A percentile compares a stretch with the other conserved stretches of the same genome.
phyloP scores from a whole-genome alignment of 2,888 invertebrate species.

The Timema cristinae region DNA sequence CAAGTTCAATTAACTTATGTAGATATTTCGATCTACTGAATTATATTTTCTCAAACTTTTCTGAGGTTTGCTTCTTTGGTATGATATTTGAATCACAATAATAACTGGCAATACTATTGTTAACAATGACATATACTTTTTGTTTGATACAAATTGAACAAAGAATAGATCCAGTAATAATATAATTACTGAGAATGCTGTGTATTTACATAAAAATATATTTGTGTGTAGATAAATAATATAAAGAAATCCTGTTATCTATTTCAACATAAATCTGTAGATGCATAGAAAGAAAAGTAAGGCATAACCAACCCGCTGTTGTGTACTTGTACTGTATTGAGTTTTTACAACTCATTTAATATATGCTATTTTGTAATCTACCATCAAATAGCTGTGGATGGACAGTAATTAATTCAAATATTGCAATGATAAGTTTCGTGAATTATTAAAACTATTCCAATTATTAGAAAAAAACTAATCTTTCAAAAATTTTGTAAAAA shows the following conservation, averaged over 20 bases:
- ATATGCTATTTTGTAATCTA: too few relatives aligned
- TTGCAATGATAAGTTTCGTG: too few relatives aligned
- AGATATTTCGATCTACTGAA: too few relatives aligned
- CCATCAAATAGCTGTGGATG: too few relatives aligned
- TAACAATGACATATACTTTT: slow-evolving; percentile 24
- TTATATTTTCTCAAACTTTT: neutral
- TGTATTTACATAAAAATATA: slow-evolving; percentile 27
- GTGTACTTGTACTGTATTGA: slow-evolving; percentile 27
- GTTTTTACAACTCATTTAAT: too few relatives aligned
- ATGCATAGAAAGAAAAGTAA: slow-evolving; percentile 24
- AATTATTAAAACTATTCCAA: too few relatives aligned
- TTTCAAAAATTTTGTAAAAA: too few relatives aligned
- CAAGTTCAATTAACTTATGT: too few relatives aligned
- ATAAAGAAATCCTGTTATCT: slow-evolving; percentile 25
- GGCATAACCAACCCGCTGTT: slow-evolving; percentile 32
- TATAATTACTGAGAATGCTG: slow-evolving; percentile 21
- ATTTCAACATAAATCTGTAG: slow-evolving; percentile 28
- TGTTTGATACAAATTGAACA: slow-evolving; percentile 20
- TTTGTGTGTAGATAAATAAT: slow-evolving; percentile 27
- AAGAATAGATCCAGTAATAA: slow-evolving; percentile 22
- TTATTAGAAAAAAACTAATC: too few relatives aligned
- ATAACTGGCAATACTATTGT: slow-evolving; percentile 24
- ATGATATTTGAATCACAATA: slow-evolving; percentile 20
- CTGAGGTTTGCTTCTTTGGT: slow-evolving; percentile 27
- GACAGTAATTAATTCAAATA: too few relatives aligned